Evolutionary conservation across 2,888 invertebrate genomes (phyloP).

Genomic region (Drosophila histrio): DNA sequence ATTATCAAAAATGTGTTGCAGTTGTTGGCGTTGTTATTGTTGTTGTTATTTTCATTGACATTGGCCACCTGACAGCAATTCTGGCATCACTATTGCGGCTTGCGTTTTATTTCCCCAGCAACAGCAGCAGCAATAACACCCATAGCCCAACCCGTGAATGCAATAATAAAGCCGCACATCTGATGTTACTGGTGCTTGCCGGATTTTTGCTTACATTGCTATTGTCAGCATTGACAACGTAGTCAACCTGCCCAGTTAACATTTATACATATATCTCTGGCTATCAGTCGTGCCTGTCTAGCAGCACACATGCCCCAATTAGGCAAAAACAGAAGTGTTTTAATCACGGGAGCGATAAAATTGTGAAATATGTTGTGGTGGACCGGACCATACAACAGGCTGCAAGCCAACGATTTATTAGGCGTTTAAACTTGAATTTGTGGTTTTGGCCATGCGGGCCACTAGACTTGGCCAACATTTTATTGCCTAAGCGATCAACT

Average conservation of each 20-base stretch:
- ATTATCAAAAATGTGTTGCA: conserved; percentile 36
- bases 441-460: conserved; percentile 50
- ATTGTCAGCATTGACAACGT: conserved; percentile 27
- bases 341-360: conserved; percentile 59
- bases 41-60: conserved; percentile 1
- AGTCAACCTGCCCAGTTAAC: conserved; percentile 26
- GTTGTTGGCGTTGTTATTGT: conserved; percentile 2
- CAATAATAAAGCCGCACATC: conserved; percentile 5
- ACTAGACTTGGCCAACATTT: conserved; percentile 4
- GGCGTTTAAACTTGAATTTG: conserved; percentile 63
- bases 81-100: conserved; percentile 6
- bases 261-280: conserved; percentile 22
- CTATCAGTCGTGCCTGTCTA: conserved; percentile 41
- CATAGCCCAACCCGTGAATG: background rate
- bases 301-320: conserved; percentile 54
- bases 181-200: conserved; percentile 2
- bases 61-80: conserved; percentile 9
- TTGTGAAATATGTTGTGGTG: conserved; percentile 51
- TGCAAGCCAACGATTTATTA: conserved; percentile 57
- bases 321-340: conserved; percentile 48
- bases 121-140: background rate
- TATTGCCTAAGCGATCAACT: background rate
- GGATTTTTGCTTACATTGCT: conserved; percentile 41
- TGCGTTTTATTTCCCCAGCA: conserved; percentile 6
- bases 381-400: conserved; percentile 26